Evolutionary conservation across 2,113 vertebrate genomes (phyloP).

Genomic region (Urocynchramus pylzowi): DNA sequence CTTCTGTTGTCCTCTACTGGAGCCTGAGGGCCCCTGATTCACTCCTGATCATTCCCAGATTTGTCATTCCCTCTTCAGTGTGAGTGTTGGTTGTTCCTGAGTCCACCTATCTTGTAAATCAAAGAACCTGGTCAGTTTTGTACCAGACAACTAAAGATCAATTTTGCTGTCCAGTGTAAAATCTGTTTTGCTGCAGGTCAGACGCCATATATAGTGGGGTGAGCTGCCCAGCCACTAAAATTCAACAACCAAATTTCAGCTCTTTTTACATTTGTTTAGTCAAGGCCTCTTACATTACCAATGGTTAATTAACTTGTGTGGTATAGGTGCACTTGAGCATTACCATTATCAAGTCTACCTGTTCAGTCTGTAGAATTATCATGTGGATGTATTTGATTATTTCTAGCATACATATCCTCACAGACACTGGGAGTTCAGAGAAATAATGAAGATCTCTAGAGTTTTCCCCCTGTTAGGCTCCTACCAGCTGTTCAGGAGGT

Average conservation of each 20-base stretch:
- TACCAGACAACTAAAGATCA: neutral
- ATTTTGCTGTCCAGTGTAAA: neutral
- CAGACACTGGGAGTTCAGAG: neutral
- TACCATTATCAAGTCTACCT: neutral
- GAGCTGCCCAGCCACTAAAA: neutral
- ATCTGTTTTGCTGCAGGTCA: neutral
- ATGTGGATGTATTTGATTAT: neutral
- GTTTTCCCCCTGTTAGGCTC: neutral
- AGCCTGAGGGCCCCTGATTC: neutral
- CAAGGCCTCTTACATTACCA: neutral
- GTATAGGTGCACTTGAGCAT: neutral
- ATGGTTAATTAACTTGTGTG: neutral
- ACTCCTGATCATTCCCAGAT: neutral
- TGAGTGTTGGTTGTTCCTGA: neutral
- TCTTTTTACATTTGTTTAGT: neutral
- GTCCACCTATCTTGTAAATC: neutral
- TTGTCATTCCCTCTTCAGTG: neutral
- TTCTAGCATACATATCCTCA: neutral
- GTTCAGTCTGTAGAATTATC: neutral
- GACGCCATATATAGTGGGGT: neutral
- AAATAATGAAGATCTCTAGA: neutral
- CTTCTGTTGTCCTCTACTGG: neutral
- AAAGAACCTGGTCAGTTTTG: neutral
- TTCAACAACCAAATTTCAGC: neutral
- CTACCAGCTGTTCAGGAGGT: neutral